Conservation (phyloP, 2,888 invertebrate genomes). For the Sympetrum striolatum region DNA sequence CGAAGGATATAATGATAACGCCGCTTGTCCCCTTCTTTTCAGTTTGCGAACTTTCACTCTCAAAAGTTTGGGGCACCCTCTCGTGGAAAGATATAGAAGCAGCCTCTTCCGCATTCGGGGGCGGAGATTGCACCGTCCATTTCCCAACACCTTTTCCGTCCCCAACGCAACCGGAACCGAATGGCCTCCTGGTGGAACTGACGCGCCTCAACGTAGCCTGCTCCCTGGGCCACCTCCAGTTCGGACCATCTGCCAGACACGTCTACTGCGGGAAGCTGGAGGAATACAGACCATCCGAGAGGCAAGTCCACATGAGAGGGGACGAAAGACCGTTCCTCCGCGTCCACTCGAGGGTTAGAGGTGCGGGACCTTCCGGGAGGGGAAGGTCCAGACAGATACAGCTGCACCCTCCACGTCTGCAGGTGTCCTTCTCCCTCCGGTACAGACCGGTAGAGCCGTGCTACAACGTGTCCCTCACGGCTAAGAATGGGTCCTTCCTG, state of each 20-base stretch:
- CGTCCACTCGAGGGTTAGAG: conserved; percentile 49
- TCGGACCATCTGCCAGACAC: conserved; percentile 57
- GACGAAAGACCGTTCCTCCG: background rate
- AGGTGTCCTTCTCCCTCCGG: conserved; percentile 71
- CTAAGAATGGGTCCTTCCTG: conserved; percentile 69
- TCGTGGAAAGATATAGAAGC: conserved; percentile 29
- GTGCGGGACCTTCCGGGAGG: conserved; percentile 56
- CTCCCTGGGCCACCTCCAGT: conserved; percentile 66
- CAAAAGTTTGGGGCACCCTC: conserved; percentile 1
- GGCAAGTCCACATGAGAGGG: conserved; percentile 65
- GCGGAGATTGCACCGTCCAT: conserved; percentile 21
- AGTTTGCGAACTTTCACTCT: conserved; percentile 48
- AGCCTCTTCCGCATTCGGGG: background rate
- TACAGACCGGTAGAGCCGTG: conserved; percentile 76
- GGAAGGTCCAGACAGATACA: conserved; percentile 2
- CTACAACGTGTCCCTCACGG: conserved; percentile 71
- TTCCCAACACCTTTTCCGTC: background rate
- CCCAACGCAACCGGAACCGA: background rate
- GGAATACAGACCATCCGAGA: conserved; percentile 67
- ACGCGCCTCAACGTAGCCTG: conserved; percentile 76
- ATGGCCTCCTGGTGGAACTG: conserved; percentile 70
- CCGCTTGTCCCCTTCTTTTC: conserved; percentile 6
- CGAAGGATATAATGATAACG: background rate
- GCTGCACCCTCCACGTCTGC: conserved; percentile 65
- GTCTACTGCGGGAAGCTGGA: conserved; percentile 74